Base-by-base conservation (phyloP, 2,113 vertebrate species). In the Poecilia latipinna region DNA sequence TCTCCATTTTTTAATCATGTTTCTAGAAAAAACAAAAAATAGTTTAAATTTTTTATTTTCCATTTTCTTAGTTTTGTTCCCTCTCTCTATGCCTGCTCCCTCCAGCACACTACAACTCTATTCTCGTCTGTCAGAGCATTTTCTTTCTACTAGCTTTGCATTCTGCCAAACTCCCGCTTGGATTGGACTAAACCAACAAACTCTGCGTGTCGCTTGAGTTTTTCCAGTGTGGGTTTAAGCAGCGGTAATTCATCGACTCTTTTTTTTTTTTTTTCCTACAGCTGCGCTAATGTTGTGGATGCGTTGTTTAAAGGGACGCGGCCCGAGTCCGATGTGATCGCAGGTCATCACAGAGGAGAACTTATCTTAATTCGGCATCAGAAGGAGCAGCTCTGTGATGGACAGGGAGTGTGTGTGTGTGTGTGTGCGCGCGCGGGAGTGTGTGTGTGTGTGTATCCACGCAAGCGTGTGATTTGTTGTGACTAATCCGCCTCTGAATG, bases 401-500 rank as follows among this genome's bases (percentile, higher is more conserved):
- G 80, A 64, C 42, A 24, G 61, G 76, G 51, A 8, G n/a, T 29
- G 29, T 29, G 29, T 29, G 29, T 29, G 29, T 29, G 29, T 29
- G 29, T 29, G 51, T 57, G 51, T 39, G 39, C 12, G 39, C 19
- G 54, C 13, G 68, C 29, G 61, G 65, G 72, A 68, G 85, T 78
- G 72, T 48, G 54, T 13, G 70, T 32, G 61, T 74, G 72, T 72
- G 85, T 75, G 67, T 26, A 61, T 78, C 63, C 60, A 8, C n/a
- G 75, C 77, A 81, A 78, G 85, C 84, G 70, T 90, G 85, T 83
- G 85, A 91, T 89, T 87, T 42, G 15, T 79, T 85, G 80, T 85
- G 89, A 90, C 90, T 92, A 88, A 92, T 92, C 90, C 79, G 73
- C 78, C 65, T 62, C 83, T 76, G 78, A 77, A 76, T 78, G 75